Evolutionary conservation across 1,140 invertebrate genomes (phyloP).

Genomic region (Rhopalosiphum maidis): DNA sequence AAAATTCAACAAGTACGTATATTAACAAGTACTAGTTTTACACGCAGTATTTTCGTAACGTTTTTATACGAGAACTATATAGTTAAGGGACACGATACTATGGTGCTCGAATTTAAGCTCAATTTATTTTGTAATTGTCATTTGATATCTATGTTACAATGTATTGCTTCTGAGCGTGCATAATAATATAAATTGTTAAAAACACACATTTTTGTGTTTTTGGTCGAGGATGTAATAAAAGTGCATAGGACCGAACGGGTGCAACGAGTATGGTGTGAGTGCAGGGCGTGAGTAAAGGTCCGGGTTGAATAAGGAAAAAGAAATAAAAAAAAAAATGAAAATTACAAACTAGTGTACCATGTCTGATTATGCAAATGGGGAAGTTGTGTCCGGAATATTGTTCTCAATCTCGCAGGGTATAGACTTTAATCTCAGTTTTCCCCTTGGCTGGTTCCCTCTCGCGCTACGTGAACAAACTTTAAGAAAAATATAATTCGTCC

Average conservation of each 20-base stretch:
- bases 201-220: not conserved
- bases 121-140: not conserved
- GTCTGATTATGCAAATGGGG: conserved; percentile 47
- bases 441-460: conserved; percentile 35
- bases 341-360: conserved; percentile 52
- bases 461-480: conserved; percentile 39
- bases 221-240: not conserved
- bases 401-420: conserved; percentile 11
- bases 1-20: too few species aligned
- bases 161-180: not conserved
- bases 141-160: not conserved
- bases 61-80: not conserved
- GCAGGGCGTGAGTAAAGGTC: not conserved
- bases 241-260: not conserved
- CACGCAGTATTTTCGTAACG: not conserved
- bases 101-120: too few species aligned
- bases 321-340: conserved; percentile 23
- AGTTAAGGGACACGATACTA: not conserved
- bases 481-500: conserved; percentile 32
- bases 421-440: conserved; percentile 55
- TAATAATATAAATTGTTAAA: not conserved
- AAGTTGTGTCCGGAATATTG: conserved; percentile 50
- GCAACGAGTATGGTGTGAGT: not conserved
- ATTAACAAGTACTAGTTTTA: not conserved
- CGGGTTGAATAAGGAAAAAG: not conserved